These are phyloP conservation scores for Dinocampus coccinellae DNA, from an alignment of 2,888 invertebrate species.

Conservation along the genomic window DNA sequence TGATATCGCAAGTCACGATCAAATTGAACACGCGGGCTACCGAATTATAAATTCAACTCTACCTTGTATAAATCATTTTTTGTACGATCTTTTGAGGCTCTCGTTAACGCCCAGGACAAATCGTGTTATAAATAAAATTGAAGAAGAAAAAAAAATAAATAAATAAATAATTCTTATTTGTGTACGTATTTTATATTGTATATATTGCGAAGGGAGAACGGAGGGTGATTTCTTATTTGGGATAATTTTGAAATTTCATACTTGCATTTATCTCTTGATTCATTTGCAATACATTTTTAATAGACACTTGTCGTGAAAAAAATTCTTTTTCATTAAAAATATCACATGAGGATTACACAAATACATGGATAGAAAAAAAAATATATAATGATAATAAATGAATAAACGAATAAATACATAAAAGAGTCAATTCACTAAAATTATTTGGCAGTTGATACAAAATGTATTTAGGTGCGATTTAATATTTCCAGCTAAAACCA, in stretches of 20 bases:
- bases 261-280: no score
- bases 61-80: conserved; percentile 23
- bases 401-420: conserved; percentile 1
- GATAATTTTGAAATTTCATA: no score
- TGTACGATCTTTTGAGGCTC: conserved; percentile 17
- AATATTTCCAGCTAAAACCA: conserved; percentile 69
- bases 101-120: conserved; percentile 36
- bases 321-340: no score
- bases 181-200: neutral
- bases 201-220: neutral
- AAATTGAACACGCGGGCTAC: conserved; percentile 57
- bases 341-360: no score
- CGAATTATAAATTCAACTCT: conserved; percentile 54
- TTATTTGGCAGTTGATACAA: conserved; percentile 66
- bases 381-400: neutral
- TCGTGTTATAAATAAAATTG: neutral
- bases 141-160: neutral
- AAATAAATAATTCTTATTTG: neutral
- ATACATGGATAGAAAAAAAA: neutral
- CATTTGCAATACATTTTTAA: no score
- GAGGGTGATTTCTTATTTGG: no score
- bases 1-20: conserved; percentile 56
- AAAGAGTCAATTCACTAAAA: conserved; percentile 45
- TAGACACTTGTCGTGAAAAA: no score
- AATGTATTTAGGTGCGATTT: conserved; percentile 69